These are phyloP conservation scores for Stenodema calcarata DNA, from an alignment of 2,888 invertebrate species.

Conservation along the genomic window DNA sequence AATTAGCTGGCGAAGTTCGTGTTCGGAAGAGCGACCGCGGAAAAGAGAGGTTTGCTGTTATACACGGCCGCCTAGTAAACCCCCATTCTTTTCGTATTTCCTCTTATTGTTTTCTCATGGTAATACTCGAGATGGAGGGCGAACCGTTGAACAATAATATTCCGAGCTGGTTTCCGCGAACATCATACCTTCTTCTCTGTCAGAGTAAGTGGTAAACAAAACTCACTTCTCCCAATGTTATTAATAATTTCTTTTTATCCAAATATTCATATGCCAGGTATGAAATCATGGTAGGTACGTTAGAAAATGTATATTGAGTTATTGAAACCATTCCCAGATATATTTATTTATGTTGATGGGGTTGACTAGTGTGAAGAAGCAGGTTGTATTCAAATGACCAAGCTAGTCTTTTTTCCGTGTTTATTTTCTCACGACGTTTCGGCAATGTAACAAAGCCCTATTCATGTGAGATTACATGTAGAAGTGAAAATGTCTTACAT, in stretches of 20 bases:
- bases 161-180: not conserved
- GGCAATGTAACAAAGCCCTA: too few species aligned
- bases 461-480: too few species aligned
- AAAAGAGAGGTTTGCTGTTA: conserved; percentile 12
- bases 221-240: not conserved
- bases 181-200: not conserved
- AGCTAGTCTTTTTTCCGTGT: too few species aligned
- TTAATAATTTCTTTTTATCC: not conserved
- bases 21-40: not conserved
- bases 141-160: not conserved
- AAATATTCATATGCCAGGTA: not conserved
- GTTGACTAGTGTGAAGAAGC: too few species aligned
- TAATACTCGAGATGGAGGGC: not conserved
- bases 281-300: too few species aligned
- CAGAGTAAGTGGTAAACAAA: not conserved
- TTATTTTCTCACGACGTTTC: too few species aligned
- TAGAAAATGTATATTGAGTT: too few species aligned
- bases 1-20: conserved; percentile 36
- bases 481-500: too few species aligned
- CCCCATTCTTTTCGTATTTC: not conserved
- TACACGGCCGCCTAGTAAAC: conserved; percentile 1
- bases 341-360: too few species aligned
- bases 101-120: conserved; percentile 28
- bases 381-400: too few species aligned
- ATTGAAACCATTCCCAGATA: too few species aligned